Base-by-base conservation (phyloP, 2,113 vertebrate genomes). In the Chauna torquata region DNA sequence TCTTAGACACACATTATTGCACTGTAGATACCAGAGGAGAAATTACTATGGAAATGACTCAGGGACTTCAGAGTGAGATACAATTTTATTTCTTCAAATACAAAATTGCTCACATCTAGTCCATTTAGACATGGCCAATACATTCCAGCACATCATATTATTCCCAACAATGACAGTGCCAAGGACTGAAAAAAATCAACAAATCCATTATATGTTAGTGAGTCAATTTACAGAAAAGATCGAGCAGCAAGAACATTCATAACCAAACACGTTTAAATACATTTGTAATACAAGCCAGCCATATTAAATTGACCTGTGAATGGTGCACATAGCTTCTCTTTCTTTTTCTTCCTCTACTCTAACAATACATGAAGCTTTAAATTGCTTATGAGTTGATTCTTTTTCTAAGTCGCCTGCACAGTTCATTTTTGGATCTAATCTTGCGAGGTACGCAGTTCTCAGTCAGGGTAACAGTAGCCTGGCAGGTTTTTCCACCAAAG, bases 1-100 rank as follows among this genome's bases (percentile, higher is more conserved):
- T 86, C 45, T 15, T 86, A 50, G 55, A 91, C 14, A 30, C 20
- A 24, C 5, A 12, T 88, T 77, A 70, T 49, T 85, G 65, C 0
- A 0, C 8, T 78, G 36, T 16, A 84, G 65, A 22, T 75, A 50
- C 9, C 2, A 2, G 50, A 54, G 64, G n/a, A 88, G n/a, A 85
- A 91, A 90, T 75, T 88, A 40, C 66, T 55, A 14, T 32, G 44
- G 38, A 94, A 96, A 94, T 81, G 9, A 96, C 49, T 87, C 3
- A 3, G 11, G 24, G 45, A 80, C 50, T 68, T 95, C 38, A 36
- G 59, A 91, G 45, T 32, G 42, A 96, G 75, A 94, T 88, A 82
- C n/a, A 82, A 86, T 94, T 98, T 97, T 96, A 95, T 97, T 98
- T 85, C 77, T 92, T 95, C 85, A 68, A 68, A 91, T 84, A 96